Base-by-base conservation (phyloP, 1,140 invertebrate species). In the Drosophila pseudoobscura region DNA sequence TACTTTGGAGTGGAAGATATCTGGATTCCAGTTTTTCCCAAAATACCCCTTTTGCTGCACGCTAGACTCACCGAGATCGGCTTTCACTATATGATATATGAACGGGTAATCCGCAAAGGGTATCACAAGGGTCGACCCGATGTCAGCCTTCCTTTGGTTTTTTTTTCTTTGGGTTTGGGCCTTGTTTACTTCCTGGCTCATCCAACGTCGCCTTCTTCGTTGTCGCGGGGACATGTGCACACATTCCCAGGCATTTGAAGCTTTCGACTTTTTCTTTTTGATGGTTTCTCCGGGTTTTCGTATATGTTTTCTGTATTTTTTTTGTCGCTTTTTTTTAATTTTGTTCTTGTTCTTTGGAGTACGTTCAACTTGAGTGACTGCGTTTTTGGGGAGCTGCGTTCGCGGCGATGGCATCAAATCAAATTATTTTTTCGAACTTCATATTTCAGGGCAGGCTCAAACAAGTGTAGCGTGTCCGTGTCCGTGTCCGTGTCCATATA, bases 351-450 rank as follows among this genome's bases (percentile, higher is more conserved):
- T 49, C 68, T 77, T 65, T 80, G 58, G 73, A 85, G 80, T 85
- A 85, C 82, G 82, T 85, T 87, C 82, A 87, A 87, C 82, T 85
- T 85, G 82, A 75, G 74, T 80, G 82, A 57, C 62, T 80, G 77
- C 82, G 82, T 85, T 80, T 62, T 39, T 39, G 35, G 69, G 68
- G 72, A 78, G 56, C 66, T 84, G 80, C 71, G 80, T 80, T 84
- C 8, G 2, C 7, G 29, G 29, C 29, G 29, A 29, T 7, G 29
- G 29, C 29, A 8, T 31, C 63, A 80, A 84, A 80, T 78, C 69
- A 87, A 85, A 85, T 85, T 87, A 85, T 85, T 56, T 80, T 85
- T 87, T 85, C 82, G 82, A 87, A 85, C 82, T 87, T 87, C 82
- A 85, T 85, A 85, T 85, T 85, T 85, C 82, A 85, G 61, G 66